Evolutionary conservation across 2,888 invertebrate genomes (phyloP), one percentile per base, ranked within the genome.

Genomic region (Tenthredo notha): DNA sequence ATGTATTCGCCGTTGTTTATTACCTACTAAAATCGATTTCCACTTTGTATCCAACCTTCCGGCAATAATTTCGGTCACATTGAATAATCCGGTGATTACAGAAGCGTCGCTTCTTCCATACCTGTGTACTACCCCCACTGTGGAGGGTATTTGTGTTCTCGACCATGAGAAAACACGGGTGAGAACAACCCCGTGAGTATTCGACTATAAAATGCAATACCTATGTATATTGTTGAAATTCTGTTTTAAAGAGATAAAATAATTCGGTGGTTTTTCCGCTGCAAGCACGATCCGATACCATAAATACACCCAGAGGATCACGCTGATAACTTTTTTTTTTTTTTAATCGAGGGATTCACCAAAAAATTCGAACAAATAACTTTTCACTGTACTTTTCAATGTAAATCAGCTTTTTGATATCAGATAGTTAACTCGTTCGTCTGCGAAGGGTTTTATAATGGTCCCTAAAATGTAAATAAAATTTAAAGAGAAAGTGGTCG

Each of bases 1-100:
- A 70, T 40, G 70, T 70, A 70, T 40, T 9, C 37, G 5, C 37
- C 18, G 70, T 37, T n/a, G 33, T 70, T 37, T 37, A 70, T 61
- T 18, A 70, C n/a, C 12, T 29, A 61, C 18, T 21, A 29, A 40
- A 70, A 37, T 70, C 37, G 37, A 70, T 37, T 70, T 70, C 18
- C 29, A 70, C 70, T 33, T 37, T 40, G 40, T 70, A 70, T 37
- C 70, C 37, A 70, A 70, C 40, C 18, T 70, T 70, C 70, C 70
- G 70, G 70, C 37, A n/a, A 40, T 37, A 37, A 70, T 70, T 70
- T 40, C 10, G 70, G 37, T 29, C 75, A n/a, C 75, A 29, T 43
- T 75, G 47, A 47, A 75, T 75, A 75, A 75, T 50, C 75, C 75
- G 75, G 75, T 75, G 75, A 75, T 75, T 75, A 75, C 50, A 75